Evolutionary conservation across 2,797 vertebrate species (phyloP).

Genomic region (Mergus octosetaceus): DNA sequence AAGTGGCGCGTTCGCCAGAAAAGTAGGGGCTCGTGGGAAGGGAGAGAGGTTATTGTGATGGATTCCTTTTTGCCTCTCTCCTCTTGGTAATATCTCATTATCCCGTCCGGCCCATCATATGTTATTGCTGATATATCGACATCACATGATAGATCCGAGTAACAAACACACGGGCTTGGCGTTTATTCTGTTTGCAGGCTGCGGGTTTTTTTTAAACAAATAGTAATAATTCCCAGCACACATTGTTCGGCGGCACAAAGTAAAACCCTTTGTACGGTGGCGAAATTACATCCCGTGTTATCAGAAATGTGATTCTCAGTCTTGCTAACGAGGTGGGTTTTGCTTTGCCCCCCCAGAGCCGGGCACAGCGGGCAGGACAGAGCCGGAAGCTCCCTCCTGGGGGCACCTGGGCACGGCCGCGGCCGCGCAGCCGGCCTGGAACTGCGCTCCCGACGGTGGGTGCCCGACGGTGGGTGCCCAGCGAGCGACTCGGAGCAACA

Average conservation of each 20-base stretch:
- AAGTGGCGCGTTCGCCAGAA: not conserved
- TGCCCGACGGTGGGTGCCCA: not conserved
- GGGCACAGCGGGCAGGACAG: not conserved
- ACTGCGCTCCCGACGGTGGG: not conserved
- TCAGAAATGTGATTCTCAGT: not conserved
- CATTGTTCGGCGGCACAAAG: not conserved
- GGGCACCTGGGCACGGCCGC: not conserved
- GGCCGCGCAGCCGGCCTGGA: not conserved
- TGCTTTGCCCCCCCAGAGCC: not conserved
- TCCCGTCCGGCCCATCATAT: not conserved
- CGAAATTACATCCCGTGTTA: not conserved
- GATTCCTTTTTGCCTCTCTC: slow-evolving; percentile 7
- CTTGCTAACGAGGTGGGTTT: not conserved
- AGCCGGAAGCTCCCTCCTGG: not conserved
- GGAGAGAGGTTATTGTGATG: not conserved
- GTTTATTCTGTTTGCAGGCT: not conserved
- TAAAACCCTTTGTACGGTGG: not conserved
- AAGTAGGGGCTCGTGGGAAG: not conserved
- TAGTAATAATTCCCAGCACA: not conserved
- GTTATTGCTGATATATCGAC: slow-evolving; percentile 31
- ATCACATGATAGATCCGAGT: not conserved
- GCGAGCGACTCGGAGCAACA: not conserved
- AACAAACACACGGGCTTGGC: not conserved
- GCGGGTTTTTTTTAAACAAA: not conserved
- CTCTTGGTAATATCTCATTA: not conserved